Evolutionary conservation across 2,888 invertebrate species (phyloP).

Genomic region (Schrankia costaestrigalis): DNA sequence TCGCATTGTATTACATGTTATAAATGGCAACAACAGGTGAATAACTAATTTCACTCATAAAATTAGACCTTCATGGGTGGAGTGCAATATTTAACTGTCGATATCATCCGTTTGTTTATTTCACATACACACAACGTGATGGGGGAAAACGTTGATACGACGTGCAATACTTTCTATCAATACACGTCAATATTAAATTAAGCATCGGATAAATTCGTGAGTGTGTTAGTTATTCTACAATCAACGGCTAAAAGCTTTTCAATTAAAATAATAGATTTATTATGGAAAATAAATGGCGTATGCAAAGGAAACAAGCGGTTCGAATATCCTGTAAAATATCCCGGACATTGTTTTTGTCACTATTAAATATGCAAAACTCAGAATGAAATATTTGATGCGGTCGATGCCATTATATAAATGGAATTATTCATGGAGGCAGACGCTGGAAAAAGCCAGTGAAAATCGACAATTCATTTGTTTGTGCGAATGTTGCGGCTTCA

Average conservation of each 20-base stretch:
- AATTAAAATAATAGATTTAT: conserved; percentile 36
- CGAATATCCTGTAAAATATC: conserved; percentile 40
- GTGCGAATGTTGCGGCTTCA: conserved; percentile 61
- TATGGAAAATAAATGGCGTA: conserved; percentile 36
- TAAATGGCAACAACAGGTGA: conserved; percentile 80
- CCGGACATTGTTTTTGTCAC: conserved; percentile 64
- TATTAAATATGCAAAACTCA: conserved; percentile 72
- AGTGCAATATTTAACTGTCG: conserved; percentile 74
- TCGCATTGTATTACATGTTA: conserved; percentile 71
- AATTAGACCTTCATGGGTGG: conserved; percentile 76
- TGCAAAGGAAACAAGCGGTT: conserved; percentile 38
- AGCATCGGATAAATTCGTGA: no score
- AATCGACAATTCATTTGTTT: conserved; percentile 73
- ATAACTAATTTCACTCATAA: conserved; percentile 79
- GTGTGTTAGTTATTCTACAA: conserved; percentile 8
- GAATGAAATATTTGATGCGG: conserved; percentile 75
- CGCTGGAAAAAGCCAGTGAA: conserved; percentile 69
- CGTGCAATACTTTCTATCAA: conserved; percentile 13
- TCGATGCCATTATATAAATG: conserved; percentile 70
- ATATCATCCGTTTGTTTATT: conserved; percentile 65
- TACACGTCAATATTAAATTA: no score
- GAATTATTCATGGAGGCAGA: conserved; percentile 73
- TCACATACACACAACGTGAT: no score
- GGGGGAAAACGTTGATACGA: conserved; percentile 23
- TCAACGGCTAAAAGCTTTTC: conserved; percentile 27